A percentile compares a stretch with the other conserved stretches of the same genome.
Conservation (phyloP, 2,888 invertebrate genomes). For the Cryptocheilus praepositus region DNA sequence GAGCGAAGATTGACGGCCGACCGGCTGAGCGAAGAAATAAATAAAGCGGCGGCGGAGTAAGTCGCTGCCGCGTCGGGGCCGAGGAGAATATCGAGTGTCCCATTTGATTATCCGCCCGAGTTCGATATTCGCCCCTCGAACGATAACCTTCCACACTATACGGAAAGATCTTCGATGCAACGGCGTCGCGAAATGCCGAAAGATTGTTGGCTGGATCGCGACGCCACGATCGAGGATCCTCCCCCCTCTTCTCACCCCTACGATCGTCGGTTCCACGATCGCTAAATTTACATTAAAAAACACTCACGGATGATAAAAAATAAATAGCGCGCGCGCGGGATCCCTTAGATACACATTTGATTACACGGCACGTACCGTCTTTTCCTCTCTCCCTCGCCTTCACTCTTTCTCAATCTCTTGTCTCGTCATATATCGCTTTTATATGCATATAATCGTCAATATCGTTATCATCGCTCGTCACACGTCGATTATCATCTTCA, state of each 20-base stretch:
- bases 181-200: background rate
- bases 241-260: background rate
- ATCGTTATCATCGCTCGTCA: no score
- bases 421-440: slow-evolving; percentile 27
- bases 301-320: slow-evolving; percentile 65
- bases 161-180: background rate
- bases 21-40: slow-evolving; percentile 48
- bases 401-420: slow-evolving; percentile 17
- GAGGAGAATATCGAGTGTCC: slow-evolving; percentile 5
- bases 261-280: slow-evolving; percentile 21
- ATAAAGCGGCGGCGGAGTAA: slow-evolving; percentile 31
- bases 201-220: background rate
- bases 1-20: slow-evolving; percentile 36
- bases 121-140: slow-evolving; percentile 4
- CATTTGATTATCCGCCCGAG: background rate
- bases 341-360: slow-evolving; percentile 64
- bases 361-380: slow-evolving; percentile 51
- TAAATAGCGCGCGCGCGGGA: slow-evolving; percentile 67
- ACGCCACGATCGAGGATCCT: slow-evolving; percentile 13
- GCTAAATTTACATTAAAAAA: slow-evolving; percentile 43
- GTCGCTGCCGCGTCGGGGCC: background rate
- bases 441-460: no score
- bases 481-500: slow-evolving; percentile 30
- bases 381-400: no score
- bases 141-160: background rate